phyloP scores from a whole-genome alignment of 2,888 invertebrate species.

The Microdon myrmicae region DNA sequence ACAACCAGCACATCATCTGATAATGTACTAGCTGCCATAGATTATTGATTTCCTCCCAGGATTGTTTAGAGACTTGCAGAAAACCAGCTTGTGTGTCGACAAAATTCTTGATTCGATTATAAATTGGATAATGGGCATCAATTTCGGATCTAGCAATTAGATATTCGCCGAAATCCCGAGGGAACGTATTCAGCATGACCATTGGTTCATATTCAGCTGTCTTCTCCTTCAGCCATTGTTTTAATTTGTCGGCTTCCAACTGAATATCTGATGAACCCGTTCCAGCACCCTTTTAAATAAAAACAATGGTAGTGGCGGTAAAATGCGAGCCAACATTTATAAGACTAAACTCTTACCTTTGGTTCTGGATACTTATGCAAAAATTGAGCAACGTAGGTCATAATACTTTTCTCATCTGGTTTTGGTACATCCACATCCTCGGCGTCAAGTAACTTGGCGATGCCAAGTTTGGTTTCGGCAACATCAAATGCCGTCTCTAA shows the following conservation, averaged over 20 bases:
- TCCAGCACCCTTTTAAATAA: slow-evolving; percentile 70
- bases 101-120: slow-evolving; percentile 81
- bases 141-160: slow-evolving; percentile 80
- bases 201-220: slow-evolving; percentile 81
- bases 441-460: slow-evolving; percentile 89
- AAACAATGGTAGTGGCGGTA: not conserved
- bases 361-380: slow-evolving; percentile 94
- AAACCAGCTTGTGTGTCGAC: slow-evolving; percentile 81
- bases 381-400: slow-evolving; percentile 99
- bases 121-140: slow-evolving; percentile 77
- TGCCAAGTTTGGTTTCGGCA: slow-evolving; percentile 90
- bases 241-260: slow-evolving; percentile 81
- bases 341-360: slow-evolving; percentile 68
- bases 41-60: slow-evolving; percentile 84
- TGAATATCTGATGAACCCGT: slow-evolving; percentile 82
- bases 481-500: slow-evolving; percentile 93
- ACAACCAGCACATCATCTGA: slow-evolving; percentile 86
- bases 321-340: not conserved
- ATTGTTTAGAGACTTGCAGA: slow-evolving; percentile 82
- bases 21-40: slow-evolving; percentile 85
- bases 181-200: slow-evolving; percentile 79
- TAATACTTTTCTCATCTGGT: slow-evolving; percentile 96
- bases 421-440: slow-evolving; percentile 96
- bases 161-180: slow-evolving; percentile 85
- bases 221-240: slow-evolving; percentile 84